A percentile compares a stretch with the other conserved stretches of the same genome.
phyloP scores from a whole-genome alignment of 37 sponge, comb jelly and placozoan species.

The Haliclona indistincta region DNA sequence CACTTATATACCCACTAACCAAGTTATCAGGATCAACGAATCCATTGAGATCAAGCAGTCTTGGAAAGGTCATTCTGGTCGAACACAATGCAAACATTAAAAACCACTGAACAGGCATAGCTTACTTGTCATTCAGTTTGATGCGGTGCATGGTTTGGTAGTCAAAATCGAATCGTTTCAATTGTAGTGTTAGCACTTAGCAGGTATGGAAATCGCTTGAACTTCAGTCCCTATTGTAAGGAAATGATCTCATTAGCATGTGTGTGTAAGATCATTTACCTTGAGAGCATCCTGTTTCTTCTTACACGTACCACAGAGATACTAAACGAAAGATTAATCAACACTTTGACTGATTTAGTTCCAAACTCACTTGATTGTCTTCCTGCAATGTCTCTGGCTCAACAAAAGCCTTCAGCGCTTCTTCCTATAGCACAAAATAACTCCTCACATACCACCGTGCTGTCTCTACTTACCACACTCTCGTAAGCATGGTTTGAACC shows the following conservation, averaged over 20 bases:
- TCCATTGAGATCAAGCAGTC: slow-evolving; percentile 63
- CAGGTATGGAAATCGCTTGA: slow-evolving; percentile 84
- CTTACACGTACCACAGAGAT: slow-evolving; percentile 82
- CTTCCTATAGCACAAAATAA: no score
- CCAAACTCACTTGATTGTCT: slow-evolving; percentile 80
- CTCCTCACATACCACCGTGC: no score
- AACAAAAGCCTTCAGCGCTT: slow-evolving; percentile 82
- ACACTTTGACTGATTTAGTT: no score
- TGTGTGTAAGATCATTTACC: no score
- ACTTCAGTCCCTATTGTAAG: slow-evolving; percentile 82
- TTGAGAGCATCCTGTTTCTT: slow-evolving; percentile 92
- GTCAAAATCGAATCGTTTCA: slow-evolving; percentile 95
- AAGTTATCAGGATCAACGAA: slow-evolving; percentile 54
- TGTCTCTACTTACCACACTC: no score
- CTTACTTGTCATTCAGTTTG: slow-evolving; percentile 88
- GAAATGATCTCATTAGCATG: no score
- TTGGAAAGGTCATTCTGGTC: slow-evolving; percentile 84
- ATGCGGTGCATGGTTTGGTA: slow-evolving; percentile 87
- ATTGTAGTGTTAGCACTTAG: slow-evolving; percentile 89
- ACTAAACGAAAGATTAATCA: slow-evolving; percentile 44
- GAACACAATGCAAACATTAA: no score
- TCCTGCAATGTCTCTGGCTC: slow-evolving; percentile 79
- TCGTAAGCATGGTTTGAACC: slow-evolving; percentile 55
- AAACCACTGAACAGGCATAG: neutral
- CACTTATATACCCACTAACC: slow-evolving; percentile 4